Evolutionary conservation across 35 echinoderm and acorn worm species (phyloP), one percentile per base, ranked within the genome.

Genomic region (Nesometra sesokonis): DNA sequence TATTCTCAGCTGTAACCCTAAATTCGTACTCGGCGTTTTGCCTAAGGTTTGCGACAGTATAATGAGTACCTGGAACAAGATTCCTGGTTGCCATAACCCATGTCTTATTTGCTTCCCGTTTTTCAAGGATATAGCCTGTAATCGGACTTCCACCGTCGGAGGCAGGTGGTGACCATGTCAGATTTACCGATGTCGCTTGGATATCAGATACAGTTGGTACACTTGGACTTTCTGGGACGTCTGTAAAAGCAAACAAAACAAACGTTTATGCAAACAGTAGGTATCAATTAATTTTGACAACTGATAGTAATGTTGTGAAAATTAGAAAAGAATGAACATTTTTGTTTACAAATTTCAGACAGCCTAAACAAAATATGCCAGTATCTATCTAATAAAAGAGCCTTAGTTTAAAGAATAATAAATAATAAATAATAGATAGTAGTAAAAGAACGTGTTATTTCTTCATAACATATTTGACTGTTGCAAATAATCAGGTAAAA

Each of bases 131-230:
- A 87, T 99, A 99, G 17, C 96, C 96, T 37, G 77, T 76, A 85
- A 99, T 87, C 33, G 96, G 96, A 36, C 82, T 78, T 77, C 96
- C 96, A 35, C 96, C 96, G 27, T 92, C 87, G 32, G 92, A 93
- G 11, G 79, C 76, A 5, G 96, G 96, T 40, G 94, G 90, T 5
- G 96, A 91, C 96, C 96, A 99, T 29, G 96, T 99, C 35, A 99
- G 85, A 77, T 87, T 92, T 99, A 76, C 90, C 82, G 40, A 87
- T 88, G 17, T 82, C 80, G 39, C 81, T 84, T 81, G 46, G n/a
- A 99, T 93, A 85, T 83, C 92, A 86, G 91, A 88, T 82, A 99
- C 87, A 77, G 92, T 90, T 31, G 96, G 96, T 77, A 80, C 85
- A 33, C 96, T 90, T 29, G 96, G 96, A 47, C 79, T 80, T 34